These are phyloP conservation scores for Pocillopora verrucosa DNA, from an alignment of 64 coral and sea anemone genomes.

Conservation along the genomic window DNA sequence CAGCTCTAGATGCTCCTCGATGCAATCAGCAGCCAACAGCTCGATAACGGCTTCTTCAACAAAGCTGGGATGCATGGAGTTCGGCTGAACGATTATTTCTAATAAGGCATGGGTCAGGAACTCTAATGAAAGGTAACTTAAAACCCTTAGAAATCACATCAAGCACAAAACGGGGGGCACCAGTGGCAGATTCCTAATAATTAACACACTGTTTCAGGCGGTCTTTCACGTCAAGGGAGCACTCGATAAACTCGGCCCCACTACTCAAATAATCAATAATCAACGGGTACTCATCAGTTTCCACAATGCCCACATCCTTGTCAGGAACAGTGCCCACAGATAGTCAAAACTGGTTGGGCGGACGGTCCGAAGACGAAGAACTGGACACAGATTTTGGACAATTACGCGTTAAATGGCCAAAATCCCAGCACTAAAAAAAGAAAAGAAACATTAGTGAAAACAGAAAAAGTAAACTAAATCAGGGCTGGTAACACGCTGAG, in stretches of 20 bases:
- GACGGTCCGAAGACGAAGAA: neutral
- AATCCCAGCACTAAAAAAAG: neutral
- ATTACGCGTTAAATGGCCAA: neutral
- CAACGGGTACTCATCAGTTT: slow-evolving; percentile 2
- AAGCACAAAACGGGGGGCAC: too few relatives aligned
- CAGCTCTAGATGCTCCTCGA: too few relatives aligned
- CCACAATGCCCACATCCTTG: neutral
- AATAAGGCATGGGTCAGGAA: too few relatives aligned
- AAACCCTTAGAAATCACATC: too few relatives aligned
- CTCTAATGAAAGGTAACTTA: too few relatives aligned
- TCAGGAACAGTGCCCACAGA: neutral
- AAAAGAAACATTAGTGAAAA: neutral
- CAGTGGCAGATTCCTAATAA: too few relatives aligned
- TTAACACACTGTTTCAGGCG: too few relatives aligned
- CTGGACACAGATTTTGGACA: neutral
- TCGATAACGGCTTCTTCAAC: too few relatives aligned
- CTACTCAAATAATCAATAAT: slow-evolving; percentile 1
- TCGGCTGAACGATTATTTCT: too few relatives aligned
- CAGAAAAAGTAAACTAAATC: neutral
- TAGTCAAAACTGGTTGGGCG: slow-evolving; percentile 5
- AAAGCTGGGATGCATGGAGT: too few relatives aligned
- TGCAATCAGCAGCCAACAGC: too few relatives aligned
- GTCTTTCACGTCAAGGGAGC: neutral
- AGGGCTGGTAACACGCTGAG: neutral
- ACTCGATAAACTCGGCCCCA: neutral